Percentiles rank a stretch among this genome's conserved stretches.
These are phyloP conservation scores for Rhagoletis pomonella DNA, from an alignment of 1,140 invertebrate genomes.

Conservation along the genomic window DNA sequence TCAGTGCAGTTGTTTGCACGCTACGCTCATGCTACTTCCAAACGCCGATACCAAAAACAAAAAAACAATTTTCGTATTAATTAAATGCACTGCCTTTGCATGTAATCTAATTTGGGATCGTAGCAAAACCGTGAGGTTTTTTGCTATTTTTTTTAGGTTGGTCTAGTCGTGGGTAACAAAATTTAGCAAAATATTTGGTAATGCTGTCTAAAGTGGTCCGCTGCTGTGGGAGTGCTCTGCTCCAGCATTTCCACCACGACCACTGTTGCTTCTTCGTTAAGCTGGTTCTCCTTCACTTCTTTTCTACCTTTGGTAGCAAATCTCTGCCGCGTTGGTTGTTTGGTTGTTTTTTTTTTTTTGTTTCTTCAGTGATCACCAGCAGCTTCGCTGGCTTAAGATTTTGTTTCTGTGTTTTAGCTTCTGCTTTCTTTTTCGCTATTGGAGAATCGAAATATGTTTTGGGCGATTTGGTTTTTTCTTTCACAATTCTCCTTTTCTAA, in stretches of 20 bases:
- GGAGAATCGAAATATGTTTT: constrained; percentile 1
- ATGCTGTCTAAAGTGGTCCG: neutral
- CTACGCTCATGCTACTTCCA: constrained; percentile 19
- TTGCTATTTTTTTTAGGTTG: neutral
- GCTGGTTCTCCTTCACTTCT: constrained; percentile 1
- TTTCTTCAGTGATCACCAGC: neutral
- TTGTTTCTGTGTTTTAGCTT: constrained; percentile 32
- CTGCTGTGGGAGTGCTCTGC: constrained; percentile 42
- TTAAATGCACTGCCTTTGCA: neutral
- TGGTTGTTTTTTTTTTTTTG: constrained; percentile 16
- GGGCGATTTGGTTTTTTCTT: neutral
- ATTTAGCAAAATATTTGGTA: constrained; percentile 35
- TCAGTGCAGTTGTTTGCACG: constrained; percentile 33
- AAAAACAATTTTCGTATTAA: neutral
- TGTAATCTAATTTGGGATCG: neutral
- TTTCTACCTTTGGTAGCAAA: constrained; percentile 45
- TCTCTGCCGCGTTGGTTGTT: constrained; percentile 52
- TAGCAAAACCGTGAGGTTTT: neutral
- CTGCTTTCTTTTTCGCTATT: constrained; percentile 34
- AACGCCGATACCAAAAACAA: neutral
- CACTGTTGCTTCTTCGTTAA: constrained; percentile 47
- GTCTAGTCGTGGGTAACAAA: neutral
- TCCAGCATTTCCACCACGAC: constrained; percentile 42
- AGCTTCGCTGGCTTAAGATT: constrained; percentile 44
- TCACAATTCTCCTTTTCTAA: constrained; percentile 10